Conservation (phyloP, 2,113 vertebrate genomes). For the Ammodytes dubius region DNA sequence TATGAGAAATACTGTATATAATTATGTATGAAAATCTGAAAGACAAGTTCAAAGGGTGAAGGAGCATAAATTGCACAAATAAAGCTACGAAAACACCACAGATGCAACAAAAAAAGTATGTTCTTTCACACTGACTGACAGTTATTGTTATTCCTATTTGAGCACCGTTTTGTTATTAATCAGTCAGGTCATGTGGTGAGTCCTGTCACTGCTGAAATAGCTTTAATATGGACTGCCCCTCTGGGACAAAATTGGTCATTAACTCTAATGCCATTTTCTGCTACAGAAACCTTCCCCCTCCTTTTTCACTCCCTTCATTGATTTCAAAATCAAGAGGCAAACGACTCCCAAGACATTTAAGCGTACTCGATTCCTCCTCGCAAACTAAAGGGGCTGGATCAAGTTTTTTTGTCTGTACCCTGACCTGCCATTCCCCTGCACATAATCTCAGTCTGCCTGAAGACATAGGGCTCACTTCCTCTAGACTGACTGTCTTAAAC, state of each 20-base stretch:
- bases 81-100: neutral
- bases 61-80: slow-evolving; percentile 2
- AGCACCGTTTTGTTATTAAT: slow-evolving; percentile 80
- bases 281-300: slow-evolving; percentile 74
- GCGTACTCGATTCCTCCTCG: slow-evolving; percentile 48
- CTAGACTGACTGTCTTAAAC: slow-evolving; percentile 65
- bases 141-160: slow-evolving; percentile 77
- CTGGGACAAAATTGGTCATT: slow-evolving; percentile 85
- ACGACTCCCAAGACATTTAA: slow-evolving; percentile 78
- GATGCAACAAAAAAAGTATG: slow-evolving; percentile 38
- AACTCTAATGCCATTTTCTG: slow-evolving; percentile 86
- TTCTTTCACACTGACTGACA: slow-evolving; percentile 72
- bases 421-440: slow-evolving; percentile 64
- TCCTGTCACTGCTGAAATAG: slow-evolving; percentile 82
- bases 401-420: slow-evolving; percentile 73
- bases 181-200: slow-evolving; percentile 78
- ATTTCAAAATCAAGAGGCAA: slow-evolving; percentile 82
- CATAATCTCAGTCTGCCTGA: slow-evolving; percentile 57
- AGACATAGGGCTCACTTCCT: slow-evolving; percentile 69
- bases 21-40: neutral
- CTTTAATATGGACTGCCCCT: slow-evolving; percentile 84
- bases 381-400: slow-evolving; percentile 65
- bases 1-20: neutral
- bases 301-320: slow-evolving; percentile 68
- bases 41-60: neutral